These are phyloP conservation scores for Psilopsiagon aymara DNA, from an alignment of 2,113 vertebrate species.

Conservation along the genomic window DNA sequence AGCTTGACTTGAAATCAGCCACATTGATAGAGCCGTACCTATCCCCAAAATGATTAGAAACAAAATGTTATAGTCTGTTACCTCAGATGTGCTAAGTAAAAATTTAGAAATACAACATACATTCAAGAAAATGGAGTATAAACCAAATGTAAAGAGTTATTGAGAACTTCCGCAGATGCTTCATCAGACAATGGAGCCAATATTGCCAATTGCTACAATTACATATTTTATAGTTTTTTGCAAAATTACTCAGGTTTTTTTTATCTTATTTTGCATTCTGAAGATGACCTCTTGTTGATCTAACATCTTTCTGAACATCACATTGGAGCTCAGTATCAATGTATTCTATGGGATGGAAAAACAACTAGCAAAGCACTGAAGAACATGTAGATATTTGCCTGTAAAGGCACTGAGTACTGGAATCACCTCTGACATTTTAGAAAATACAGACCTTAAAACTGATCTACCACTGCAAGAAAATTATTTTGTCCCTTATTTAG, in stretches of 20 bases:
- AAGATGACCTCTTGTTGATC: not conserved
- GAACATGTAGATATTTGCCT: not conserved
- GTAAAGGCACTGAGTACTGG: not conserved
- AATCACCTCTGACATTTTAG: not conserved
- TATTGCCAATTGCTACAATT: rapidly evolving
- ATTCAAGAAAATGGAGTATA: not conserved
- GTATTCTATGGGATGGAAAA: not conserved
- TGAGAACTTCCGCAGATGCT: not conserved
- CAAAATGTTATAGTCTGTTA: not conserved
- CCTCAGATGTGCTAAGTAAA: not conserved
- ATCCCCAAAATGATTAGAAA: not conserved
- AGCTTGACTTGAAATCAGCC: conserved; percentile 92
- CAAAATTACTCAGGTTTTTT: not conserved
- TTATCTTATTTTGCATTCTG: not conserved
- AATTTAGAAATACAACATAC: not conserved
- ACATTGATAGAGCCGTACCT: conserved; percentile 85
- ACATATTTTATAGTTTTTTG: not conserved
- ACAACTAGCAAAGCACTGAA: not conserved
- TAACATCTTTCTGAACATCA: not conserved
- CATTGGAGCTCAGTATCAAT: not conserved
- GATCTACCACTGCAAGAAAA: not conserved
- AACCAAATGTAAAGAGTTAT: not conserved
- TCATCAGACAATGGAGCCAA: not conserved
- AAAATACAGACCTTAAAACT: not conserved
- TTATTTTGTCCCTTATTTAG: not conserved